Evolutionary conservation across 2,797 vertebrate species (phyloP).

Genomic region (Salarias fasciatus): DNA sequence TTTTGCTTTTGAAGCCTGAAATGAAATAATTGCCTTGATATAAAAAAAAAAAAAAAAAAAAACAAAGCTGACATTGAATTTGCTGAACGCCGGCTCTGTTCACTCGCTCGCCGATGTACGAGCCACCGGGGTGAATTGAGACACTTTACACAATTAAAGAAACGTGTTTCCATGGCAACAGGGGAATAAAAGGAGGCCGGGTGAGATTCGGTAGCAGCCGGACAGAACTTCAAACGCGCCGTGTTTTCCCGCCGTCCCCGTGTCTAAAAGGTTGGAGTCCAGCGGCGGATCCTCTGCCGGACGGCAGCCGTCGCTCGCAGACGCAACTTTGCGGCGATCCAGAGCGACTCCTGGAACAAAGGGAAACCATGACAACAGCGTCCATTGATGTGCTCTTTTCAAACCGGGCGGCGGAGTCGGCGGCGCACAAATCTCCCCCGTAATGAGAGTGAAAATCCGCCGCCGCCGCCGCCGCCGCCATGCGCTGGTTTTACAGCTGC

Average conservation of each 20-base stretch:
- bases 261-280: constrained; percentile 37
- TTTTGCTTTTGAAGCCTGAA: constrained; percentile 8
- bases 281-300: constrained; percentile 19
- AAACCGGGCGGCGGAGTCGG: constrained; percentile 36
- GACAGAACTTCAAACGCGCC: constrained; percentile 76
- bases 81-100: background rate
- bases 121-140: constrained; percentile 11
- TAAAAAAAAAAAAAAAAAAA: constrained; percentile 19
- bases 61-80: constrained; percentile 11
- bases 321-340: constrained; percentile 45
- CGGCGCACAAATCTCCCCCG: constrained; percentile 44
- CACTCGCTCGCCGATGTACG: constrained; percentile 21
- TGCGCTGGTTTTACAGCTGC: constrained; percentile 1
- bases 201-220: constrained; percentile 85
- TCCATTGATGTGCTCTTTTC: constrained; percentile 61
- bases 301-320: constrained; percentile 13
- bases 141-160: constrained; percentile 32
- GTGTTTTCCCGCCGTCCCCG: constrained; percentile 20
- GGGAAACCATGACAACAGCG: constrained; percentile 69
- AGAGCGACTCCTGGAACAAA: constrained; percentile 65
- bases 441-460: constrained; percentile 54
- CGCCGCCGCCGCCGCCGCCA: too few species aligned
- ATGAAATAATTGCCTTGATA: constrained; percentile 15
- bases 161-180: constrained; percentile 88
- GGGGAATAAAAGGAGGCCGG: constrained; percentile 81